Conservation (phyloP, 2,113 vertebrate genomes). For the Lepus timidus region DNA sequence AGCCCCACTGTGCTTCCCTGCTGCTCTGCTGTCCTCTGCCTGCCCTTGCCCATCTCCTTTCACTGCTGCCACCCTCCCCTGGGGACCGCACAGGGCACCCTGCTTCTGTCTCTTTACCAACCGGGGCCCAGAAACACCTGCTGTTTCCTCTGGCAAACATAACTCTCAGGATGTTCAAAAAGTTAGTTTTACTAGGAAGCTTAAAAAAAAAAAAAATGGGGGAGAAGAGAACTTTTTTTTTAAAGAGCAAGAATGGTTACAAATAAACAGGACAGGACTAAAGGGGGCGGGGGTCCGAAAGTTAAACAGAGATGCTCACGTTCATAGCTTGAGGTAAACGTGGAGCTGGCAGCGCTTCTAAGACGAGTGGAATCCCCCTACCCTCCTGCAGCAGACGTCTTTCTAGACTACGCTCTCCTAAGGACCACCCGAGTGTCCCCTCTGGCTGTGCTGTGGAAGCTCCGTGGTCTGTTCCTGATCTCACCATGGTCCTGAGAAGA, state of each 20-base stretch:
- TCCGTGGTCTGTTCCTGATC: background rate
- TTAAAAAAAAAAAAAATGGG: background rate
- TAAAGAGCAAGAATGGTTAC: background rate
- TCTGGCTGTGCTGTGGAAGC: background rate
- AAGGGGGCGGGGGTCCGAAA: slow-evolving; percentile 8
- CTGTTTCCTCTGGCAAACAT: background rate
- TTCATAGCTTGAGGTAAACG: slow-evolving; percentile 22
- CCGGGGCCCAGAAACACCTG: background rate
- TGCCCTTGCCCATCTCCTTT: background rate
- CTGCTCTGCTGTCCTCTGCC: background rate
- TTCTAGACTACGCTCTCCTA: background rate
- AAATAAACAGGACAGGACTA: slow-evolving; percentile 10
- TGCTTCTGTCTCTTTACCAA: background rate
- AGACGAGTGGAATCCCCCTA: background rate
- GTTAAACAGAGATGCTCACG: slow-evolving; percentile 35
- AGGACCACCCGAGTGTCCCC: background rate
- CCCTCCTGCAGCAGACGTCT: background rate
- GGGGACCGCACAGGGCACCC: background rate
- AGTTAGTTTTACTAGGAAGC: slow-evolving; percentile 19
- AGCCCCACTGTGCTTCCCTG: background rate
- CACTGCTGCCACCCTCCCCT: background rate
- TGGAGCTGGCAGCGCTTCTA: background rate
- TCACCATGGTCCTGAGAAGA: background rate
- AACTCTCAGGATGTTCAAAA: background rate
- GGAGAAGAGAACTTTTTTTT: background rate